Percentiles rank a stretch among this genome's conserved stretches.
phyloP scores from a whole-genome alignment of 2,888 invertebrate genomes.

The Coenonympha arcania region DNA sequence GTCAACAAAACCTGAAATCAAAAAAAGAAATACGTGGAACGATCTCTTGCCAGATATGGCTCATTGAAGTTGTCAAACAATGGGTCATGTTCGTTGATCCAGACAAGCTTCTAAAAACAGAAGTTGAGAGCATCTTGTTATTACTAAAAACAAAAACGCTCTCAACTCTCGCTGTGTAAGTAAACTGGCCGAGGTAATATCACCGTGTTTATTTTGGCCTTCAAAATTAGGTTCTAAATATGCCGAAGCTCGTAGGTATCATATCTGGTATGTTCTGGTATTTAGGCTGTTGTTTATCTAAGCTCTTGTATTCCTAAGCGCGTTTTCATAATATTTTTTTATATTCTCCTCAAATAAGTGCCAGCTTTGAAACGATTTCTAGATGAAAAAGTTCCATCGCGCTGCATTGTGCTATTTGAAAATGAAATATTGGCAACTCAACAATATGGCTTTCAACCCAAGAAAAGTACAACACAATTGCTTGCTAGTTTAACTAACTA shows the following conservation, averaged over 20 bases:
- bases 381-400: too few species aligned
- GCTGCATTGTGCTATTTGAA: too few species aligned
- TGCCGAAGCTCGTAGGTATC: neutral
- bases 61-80: constrained; percentile 48
- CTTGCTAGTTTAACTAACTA: too few species aligned
- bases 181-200: constrained; percentile 16
- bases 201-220: constrained; percentile 15
- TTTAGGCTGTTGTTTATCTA: constrained; percentile 7
- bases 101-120: constrained; percentile 60
- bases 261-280: constrained; percentile 10
- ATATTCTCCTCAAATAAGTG: neutral
- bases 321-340: neutral
- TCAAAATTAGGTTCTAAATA: constrained; percentile 10
- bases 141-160: constrained; percentile 57
- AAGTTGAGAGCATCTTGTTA: constrained; percentile 64
- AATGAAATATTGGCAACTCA: too few species aligned
- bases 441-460: too few species aligned
- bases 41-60: constrained; percentile 9
- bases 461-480: too few species aligned
- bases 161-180: constrained; percentile 18
- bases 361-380: too few species aligned
- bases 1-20: neutral
- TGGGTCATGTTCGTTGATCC: constrained; percentile 45
- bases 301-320: neutral
- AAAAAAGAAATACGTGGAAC: constrained; percentile 1